These are phyloP conservation scores for Odontomyia ornata DNA, from an alignment of 2,888 invertebrate genomes.

Conservation along the genomic window DNA sequence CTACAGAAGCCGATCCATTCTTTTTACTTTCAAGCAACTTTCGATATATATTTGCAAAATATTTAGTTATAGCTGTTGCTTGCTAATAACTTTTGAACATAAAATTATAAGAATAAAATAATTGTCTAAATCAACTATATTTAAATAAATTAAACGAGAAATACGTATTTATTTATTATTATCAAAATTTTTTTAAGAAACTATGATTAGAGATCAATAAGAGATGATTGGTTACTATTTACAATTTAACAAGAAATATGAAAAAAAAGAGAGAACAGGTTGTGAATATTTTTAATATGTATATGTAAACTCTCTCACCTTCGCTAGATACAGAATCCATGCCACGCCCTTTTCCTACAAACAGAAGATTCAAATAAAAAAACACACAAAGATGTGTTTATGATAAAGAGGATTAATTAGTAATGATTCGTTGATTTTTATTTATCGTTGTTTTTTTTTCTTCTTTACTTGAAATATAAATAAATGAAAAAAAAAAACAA, in stretches of 20 bases:
- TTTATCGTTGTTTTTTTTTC: neutral
- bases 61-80: neutral
- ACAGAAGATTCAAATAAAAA: slow-evolving; percentile 55
- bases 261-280: slow-evolving; percentile 22
- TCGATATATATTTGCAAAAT: neutral
- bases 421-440: neutral
- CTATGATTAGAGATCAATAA: no score
- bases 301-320: slow-evolving; percentile 67
- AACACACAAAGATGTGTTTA: slow-evolving; percentile 51
- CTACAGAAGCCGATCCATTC: no score
- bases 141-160: no score
- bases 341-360: slow-evolving; percentile 74
- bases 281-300: slow-evolving; percentile 8
- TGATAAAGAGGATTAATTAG: slow-evolving; percentile 22
- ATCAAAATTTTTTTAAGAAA: no score
- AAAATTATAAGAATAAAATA: no score
- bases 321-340: slow-evolving; percentile 75
- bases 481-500: neutral
- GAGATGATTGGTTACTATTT: neutral
- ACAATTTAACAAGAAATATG: neutral
- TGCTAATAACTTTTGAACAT: neutral
- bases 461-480: neutral
- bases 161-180: neutral
- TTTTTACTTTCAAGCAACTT: no score
- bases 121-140: no score